Percentiles rank a stretch among this genome's conserved stretches.
These are phyloP conservation scores for Semnopithecus entellus DNA, from an alignment of 2,113 vertebrate species.

Conservation along the genomic window DNA sequence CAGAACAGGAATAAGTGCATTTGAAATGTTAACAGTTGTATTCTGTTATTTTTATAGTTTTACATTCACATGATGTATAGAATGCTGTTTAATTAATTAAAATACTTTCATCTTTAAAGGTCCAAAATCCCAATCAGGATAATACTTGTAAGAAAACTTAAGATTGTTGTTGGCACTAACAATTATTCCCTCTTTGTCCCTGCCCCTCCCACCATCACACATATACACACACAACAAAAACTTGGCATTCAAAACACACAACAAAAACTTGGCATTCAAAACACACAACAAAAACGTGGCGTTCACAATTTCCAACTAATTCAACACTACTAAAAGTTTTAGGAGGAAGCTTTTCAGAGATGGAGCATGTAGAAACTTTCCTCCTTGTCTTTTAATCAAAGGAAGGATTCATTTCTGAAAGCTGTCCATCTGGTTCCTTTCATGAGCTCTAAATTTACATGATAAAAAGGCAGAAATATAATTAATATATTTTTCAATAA, in stretches of 20 bases:
- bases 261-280: background rate
- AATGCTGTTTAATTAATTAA: conserved; percentile 2
- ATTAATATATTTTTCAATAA: conserved; percentile 67
- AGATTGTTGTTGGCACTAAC: background rate
- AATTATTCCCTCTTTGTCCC: background rate
- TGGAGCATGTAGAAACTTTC: conserved; percentile 19
- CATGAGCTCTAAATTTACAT: conserved; percentile 73
- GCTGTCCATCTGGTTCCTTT: conserved; percentile 67
- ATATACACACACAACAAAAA: background rate
- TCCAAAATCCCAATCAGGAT: background rate
- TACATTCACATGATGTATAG: background rate
- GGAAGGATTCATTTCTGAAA: conserved; percentile 53
- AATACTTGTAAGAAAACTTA: conserved; percentile 20
- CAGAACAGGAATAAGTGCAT: background rate
- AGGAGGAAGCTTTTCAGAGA: conserved; percentile 44
- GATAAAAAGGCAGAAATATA: conserved; percentile 57
- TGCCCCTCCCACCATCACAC: background rate
- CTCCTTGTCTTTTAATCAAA: conserved; percentile 61
- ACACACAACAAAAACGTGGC: background rate
- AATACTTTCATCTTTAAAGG: conserved; percentile 2
- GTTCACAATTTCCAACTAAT: background rate
- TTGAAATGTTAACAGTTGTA: background rate
- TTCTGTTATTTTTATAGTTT: conserved; percentile 5
- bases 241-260: no score
- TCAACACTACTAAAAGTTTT: conserved; percentile 27